A percentile compares a stretch with the other conserved stretches of the same genome.
Conservation (phyloP, 2,888 invertebrate species). For the Antheraea yamamai region DNA sequence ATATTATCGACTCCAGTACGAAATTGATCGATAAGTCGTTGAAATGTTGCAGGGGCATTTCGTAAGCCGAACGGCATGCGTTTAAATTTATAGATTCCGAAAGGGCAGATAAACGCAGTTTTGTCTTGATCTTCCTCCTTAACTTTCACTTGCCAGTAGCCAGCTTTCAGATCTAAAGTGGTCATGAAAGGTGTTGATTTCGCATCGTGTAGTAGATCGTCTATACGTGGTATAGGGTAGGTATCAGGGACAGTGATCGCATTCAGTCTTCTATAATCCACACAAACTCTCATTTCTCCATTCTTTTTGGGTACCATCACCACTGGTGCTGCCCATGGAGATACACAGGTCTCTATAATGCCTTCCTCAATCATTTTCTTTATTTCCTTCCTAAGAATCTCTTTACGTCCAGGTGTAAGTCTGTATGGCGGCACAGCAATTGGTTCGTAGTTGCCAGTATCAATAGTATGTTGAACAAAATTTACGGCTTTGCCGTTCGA, state of each 20-base stretch:
- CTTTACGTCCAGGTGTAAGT: too few species aligned
- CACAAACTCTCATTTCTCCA: neutral
- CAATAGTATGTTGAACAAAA: neutral
- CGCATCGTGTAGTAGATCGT: slow-evolving; percentile 40
- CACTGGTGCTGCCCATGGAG: neutral
- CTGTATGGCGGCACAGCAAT: neutral
- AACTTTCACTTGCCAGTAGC: slow-evolving; percentile 40
- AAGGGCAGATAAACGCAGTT: slow-evolving; percentile 47
- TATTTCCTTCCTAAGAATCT: too few species aligned
- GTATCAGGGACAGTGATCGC: slow-evolving; percentile 23
- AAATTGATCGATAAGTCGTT: slow-evolving; percentile 28
- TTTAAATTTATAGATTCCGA: slow-evolving; percentile 36
- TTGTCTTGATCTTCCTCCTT: slow-evolving; percentile 40
- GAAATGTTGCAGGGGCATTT: slow-evolving; percentile 37
- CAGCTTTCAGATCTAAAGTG: slow-evolving; percentile 37
- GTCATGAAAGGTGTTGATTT: slow-evolving; percentile 37
- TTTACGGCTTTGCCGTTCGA: too few species aligned
- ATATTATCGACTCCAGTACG: slow-evolving; percentile 10
- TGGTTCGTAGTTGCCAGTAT: slow-evolving; percentile 5
- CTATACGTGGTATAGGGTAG: slow-evolving; percentile 57
- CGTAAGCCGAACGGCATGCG: slow-evolving; percentile 41
- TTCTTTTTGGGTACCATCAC: neutral
- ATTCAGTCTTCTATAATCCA: neutral
- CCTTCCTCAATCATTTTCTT: neutral
- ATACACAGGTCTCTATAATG: neutral